Percentiles rank a stretch among this genome's conserved stretches.
Evolutionary conservation across 1,140 invertebrate genomes (phyloP).

Genomic region (Manduca sexta): DNA sequence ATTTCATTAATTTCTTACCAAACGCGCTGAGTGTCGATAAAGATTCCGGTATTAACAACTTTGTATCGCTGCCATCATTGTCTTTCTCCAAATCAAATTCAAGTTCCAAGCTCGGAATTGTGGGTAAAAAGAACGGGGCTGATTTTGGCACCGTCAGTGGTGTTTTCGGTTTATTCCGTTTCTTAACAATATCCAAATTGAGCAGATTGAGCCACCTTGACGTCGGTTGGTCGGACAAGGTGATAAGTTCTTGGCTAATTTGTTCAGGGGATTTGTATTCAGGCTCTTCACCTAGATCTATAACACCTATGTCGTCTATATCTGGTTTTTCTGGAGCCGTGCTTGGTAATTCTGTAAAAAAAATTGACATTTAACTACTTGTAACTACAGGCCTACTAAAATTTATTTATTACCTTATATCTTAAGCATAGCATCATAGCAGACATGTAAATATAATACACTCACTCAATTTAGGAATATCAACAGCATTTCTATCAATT

Average conservation of each 20-base stretch:
- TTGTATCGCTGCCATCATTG: conserved; percentile 56
- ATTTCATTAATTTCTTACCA: conserved; percentile 75
- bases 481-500: conserved; percentile 72
- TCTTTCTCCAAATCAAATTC: conserved; percentile 83
- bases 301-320: conserved; percentile 71
- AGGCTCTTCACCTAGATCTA: conserved; percentile 72
- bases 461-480: conserved; percentile 61
- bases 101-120: conserved; percentile 86
- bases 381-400: no score
- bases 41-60: conserved; percentile 72
- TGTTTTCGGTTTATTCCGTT: conserved; percentile 93
- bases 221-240: conserved; percentile 87
- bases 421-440: background rate
- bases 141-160: conserved; percentile 85
- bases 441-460: conserved; percentile 10
- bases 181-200: conserved; percentile 91
- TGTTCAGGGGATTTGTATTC: conserved; percentile 87
- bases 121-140: conserved; percentile 97
- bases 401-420: no score
- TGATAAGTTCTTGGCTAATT: conserved; percentile 87
- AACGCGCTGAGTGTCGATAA: conserved; percentile 80
- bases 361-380: background rate
- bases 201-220: conserved; percentile 96
- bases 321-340: conserved; percentile 51
- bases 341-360: conserved; percentile 53